Evolutionary conservation across 37 sponge, comb jelly and placozoan genomes (phyloP), one percentile per base, ranked within the genome.

Genomic region (Spongilla lacustris): DNA sequence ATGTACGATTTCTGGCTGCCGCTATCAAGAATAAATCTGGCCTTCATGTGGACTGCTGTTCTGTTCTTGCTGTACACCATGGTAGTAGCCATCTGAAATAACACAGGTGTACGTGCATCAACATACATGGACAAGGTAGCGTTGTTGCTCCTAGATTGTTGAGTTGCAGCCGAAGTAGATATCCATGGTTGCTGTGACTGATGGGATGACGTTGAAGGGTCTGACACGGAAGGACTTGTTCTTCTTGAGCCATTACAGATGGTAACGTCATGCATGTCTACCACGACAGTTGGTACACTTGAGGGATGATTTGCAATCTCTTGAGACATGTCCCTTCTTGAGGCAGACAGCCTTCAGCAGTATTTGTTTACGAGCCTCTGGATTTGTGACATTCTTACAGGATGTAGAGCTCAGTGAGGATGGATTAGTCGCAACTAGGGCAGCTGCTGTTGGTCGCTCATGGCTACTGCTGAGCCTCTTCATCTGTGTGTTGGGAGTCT

Each of bases 1-100:
- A 84, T 50, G 37, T 84, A 75, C 4, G 84, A 84, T 11, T 58
- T 29, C 68, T 84, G 85, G 36, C 85, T 84, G 22, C 85, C 77
- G 27, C 76, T 84, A 69, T 84, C 85, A 36, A 84, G 76, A 3
- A 84, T 25, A 1, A 84, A 22, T 23, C 77, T 76, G 26, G 76
- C 66, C 41, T 84, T 41, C 4, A 76, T 6, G 0, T 21, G 3
- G 0, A 5, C n/a, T 31, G 66, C 35, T 24, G 85, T 70, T 25
- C 76, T 76, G 35, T 23, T n/a, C 66, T 67, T 76, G 35, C 66
- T 76, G 69, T 67, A 32, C 31, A 76, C 77, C 24, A 84, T 31
- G 13, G 69, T 67, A 8, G 66, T 67, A 31, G 68, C 85, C 2
- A 77, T 84, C 66, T 76, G 85, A 41, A 84, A 37, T 35, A 84